Conservation (phyloP, 2,113 vertebrate genomes). For the Corydoras maculifer region DNA sequence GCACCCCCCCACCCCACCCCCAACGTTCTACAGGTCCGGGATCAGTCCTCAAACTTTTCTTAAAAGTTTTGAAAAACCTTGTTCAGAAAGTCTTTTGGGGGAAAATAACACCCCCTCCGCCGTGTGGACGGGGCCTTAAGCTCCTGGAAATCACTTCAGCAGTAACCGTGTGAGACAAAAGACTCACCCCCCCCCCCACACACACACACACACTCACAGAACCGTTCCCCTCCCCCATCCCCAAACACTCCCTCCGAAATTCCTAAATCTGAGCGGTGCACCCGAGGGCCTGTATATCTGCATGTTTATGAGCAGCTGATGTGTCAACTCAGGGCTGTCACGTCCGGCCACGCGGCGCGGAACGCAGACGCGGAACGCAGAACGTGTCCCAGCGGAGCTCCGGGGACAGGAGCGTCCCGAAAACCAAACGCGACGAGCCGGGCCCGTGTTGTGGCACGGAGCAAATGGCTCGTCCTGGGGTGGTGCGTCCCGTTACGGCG, state of each 20-base stretch:
- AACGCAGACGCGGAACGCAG: slow-evolving; percentile 55
- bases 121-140: neutral
- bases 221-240: slow-evolving; percentile 11
- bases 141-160: neutral
- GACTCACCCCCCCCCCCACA: slow-evolving; percentile 14
- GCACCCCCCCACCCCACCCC: too few relatives aligned
- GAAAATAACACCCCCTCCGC: neutral
- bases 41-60: neutral
- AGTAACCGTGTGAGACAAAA: slow-evolving; percentile 30
- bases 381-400: slow-evolving; percentile 1
- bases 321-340: slow-evolving; percentile 65
- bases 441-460: too few relatives aligned
- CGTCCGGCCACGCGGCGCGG: slow-evolving; percentile 61
- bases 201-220: neutral
- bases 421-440: too few relatives aligned
- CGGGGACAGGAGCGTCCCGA: too few relatives aligned
- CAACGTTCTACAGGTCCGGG: too few relatives aligned
- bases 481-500: too few relatives aligned
- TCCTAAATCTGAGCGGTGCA: slow-evolving; percentile 16
- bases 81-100: neutral
- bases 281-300: slow-evolving; percentile 21
- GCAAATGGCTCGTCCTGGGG: too few relatives aligned
- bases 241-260: slow-evolving; percentile 26
- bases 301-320: slow-evolving; percentile 55
- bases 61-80: neutral